Base-by-base conservation (phyloP, 2,797 vertebrate species). In the Fratercula arctica region DNA sequence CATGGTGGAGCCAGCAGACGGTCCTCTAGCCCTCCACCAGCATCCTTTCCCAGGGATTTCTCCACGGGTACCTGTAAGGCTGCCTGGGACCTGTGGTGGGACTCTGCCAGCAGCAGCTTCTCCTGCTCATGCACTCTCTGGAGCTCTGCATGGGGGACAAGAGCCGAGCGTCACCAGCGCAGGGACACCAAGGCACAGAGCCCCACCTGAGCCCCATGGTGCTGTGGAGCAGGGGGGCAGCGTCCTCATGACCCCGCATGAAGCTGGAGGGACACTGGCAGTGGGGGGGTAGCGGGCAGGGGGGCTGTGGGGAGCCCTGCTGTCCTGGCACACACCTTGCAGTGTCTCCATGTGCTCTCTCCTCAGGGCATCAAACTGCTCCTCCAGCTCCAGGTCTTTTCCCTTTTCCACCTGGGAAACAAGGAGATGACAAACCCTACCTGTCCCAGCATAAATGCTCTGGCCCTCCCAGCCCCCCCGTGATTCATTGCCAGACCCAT, bases 391-490 rank as follows among this genome's bases (percentile, higher is more conserved):
- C 11, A 96, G 93, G 35, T 98, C 94, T 28, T 96, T 98, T 90
- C 98, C 98, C 4, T 97, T 98, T 95, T 98, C 98, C 91, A 98
- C 98, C 99, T 99, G 96, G 73, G 60, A 96, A 90, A 9, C 7
- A 67, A 61, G 16, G 5, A 14, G 41, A 96, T 89, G 90, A 93
- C 35, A 94, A 51, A 66, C 23, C 12, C n/a, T 35, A 16, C 4
- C 1, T 2, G 7, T 25, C 26, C 24, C 8, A 2, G 23, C 1
- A 4, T 18, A 31, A 72, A 85, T 82, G 50, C 35, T 67, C 53
- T 45, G 16, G 3, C 6, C 13, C 41, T 61, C 15, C 68, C 31
- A 6, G 2, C 2, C 6, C 39, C 4, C 2, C 17, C 7, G 2
- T 37, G 26, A 10, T 29, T 19, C 19, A 20, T 11, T 50, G 67